phyloP scores from a whole-genome alignment of 2,888 invertebrate species.

The Cyclophora punctaria region DNA sequence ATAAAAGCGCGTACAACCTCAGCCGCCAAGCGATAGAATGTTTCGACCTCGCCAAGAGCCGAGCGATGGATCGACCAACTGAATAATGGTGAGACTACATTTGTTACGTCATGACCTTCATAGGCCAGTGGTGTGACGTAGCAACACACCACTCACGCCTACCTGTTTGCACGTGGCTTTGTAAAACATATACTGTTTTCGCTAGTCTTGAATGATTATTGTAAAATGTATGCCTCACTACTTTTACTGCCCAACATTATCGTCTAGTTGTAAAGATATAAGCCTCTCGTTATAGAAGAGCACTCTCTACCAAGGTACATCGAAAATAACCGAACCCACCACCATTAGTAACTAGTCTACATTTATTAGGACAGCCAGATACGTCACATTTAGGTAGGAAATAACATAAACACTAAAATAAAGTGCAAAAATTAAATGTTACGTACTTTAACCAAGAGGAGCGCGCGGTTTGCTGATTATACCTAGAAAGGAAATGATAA shows the following conservation, averaged over 20 bases:
- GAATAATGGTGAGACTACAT: constrained; percentile 55
- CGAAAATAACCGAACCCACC: no score
- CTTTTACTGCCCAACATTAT: no score
- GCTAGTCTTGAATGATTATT: constrained; percentile 22
- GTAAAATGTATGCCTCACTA: neutral
- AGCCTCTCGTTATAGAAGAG: no score
- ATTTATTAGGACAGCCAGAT: constrained; percentile 5
- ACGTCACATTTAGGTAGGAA: constrained; percentile 1
- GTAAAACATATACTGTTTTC: constrained; percentile 35
- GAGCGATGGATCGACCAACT: constrained; percentile 57
- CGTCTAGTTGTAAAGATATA: no score
- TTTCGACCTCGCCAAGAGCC: constrained; percentile 54
- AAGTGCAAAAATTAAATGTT: constrained; percentile 44
- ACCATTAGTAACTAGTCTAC: no score
- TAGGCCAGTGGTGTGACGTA: constrained; percentile 56
- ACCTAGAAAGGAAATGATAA: constrained; percentile 71
- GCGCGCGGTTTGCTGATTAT: constrained; percentile 72
- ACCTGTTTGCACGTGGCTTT: constrained; percentile 53
- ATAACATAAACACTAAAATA: constrained; percentile 16
- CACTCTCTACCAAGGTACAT: no score
- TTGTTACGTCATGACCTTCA: constrained; percentile 67
- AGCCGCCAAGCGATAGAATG: constrained; percentile 45
- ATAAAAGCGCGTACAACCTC: constrained; percentile 45
- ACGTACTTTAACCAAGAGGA: constrained; percentile 72
- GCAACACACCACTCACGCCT: constrained; percentile 44